phyloP scores from a whole-genome alignment of 2,797 vertebrate species.

The Silurus aristotelis region DNA sequence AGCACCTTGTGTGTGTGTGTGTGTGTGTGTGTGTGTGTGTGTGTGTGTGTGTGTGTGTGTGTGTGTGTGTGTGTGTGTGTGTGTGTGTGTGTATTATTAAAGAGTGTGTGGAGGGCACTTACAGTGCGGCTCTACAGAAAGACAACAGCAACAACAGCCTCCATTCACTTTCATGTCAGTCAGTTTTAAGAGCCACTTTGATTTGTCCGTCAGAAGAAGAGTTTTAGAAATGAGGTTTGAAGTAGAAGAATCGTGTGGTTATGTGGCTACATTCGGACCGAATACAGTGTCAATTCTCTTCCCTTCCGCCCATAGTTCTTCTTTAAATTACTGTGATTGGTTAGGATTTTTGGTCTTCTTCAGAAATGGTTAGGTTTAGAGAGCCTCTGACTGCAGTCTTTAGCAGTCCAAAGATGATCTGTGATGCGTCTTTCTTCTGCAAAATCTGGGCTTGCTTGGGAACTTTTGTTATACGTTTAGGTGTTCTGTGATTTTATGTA shows the following conservation, averaged over 20 bases:
- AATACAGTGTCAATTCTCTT: background rate
- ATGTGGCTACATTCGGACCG: slow-evolving; percentile 2
- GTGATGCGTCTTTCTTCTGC: background rate
- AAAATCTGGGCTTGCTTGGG: background rate
- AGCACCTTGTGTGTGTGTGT: background rate
- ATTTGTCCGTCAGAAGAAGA: slow-evolving; percentile 18
- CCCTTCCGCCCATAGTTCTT: slow-evolving; percentile 2
- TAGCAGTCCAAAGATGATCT: background rate
- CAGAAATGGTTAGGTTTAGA: background rate
- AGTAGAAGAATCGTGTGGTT: slow-evolving; percentile 8
- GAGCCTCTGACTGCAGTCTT: background rate
- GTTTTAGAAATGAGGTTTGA: slow-evolving; percentile 9
- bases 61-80: too few relatives aligned
- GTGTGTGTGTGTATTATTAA: slow-evolving; percentile 30
- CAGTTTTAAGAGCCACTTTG: slow-evolving; percentile 32
- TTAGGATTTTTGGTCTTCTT: background rate
- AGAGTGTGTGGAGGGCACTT: slow-evolving; percentile 25
- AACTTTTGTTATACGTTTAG: background rate
- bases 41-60: background rate
- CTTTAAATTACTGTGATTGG: background rate
- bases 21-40: too few relatives aligned
- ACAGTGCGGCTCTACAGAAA: slow-evolving; percentile 8
- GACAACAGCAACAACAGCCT: slow-evolving; percentile 22
- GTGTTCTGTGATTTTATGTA: background rate
- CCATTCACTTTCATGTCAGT: slow-evolving; percentile 6